These are phyloP conservation scores for Atrichornis clamosus DNA, from an alignment of 2,113 vertebrate genomes.

Conservation along the genomic window DNA sequence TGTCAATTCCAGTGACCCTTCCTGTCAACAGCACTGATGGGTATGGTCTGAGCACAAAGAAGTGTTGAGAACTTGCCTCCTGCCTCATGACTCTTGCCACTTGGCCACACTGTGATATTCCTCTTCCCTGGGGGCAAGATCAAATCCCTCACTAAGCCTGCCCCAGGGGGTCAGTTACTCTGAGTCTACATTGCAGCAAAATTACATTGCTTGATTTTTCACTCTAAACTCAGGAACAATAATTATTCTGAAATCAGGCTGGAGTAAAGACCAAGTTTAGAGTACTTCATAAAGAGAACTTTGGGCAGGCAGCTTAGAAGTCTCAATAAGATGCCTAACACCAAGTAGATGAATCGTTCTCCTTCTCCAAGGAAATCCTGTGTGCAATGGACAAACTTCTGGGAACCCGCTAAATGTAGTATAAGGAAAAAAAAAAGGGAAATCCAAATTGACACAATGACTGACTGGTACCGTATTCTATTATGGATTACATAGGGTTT, in stretches of 20 bases:
- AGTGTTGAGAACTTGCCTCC: not conserved
- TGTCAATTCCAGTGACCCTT: not conserved
- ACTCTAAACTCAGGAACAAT: not conserved
- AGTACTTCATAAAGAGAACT: not conserved
- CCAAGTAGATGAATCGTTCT: not conserved
- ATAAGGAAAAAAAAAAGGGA: not conserved
- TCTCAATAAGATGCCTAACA: not conserved
- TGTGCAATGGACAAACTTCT: not conserved
- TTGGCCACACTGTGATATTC: not conserved
- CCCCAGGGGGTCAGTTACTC: not conserved
- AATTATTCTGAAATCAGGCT: not conserved
- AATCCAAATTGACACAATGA: not conserved
- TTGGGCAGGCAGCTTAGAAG: not conserved
- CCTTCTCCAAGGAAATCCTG: not conserved
- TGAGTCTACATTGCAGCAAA: not conserved
- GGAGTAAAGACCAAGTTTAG: not conserved
- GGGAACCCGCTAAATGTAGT: not conserved
- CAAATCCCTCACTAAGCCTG: not conserved
- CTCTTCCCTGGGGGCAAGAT: not conserved
- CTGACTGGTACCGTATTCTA: not conserved
- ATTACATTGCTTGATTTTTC: not conserved
- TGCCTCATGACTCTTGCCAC: not conserved
- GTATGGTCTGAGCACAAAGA: not conserved
- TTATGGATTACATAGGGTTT: not conserved
- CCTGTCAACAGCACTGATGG: not conserved